A percentile compares a stretch with the other conserved stretches of the same genome.
phyloP scores from a whole-genome alignment of 2,113 vertebrate species.

The Amphilophus citrinellus region DNA sequence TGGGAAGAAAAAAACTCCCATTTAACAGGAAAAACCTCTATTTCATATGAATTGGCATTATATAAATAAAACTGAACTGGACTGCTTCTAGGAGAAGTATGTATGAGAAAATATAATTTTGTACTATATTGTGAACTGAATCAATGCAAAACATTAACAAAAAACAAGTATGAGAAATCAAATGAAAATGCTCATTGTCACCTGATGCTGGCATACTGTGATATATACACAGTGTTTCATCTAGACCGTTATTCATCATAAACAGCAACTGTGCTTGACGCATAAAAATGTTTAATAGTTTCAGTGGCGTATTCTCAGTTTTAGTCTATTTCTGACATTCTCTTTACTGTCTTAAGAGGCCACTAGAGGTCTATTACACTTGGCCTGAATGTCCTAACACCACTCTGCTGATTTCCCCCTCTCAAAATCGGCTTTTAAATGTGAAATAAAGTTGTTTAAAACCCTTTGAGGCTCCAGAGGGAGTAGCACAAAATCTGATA shows the following conservation, averaged over 20 bases:
- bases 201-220: no score
- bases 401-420: background rate
- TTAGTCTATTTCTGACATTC: background rate
- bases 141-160: background rate
- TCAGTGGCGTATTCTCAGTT: background rate
- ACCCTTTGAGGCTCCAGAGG: background rate
- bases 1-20: no score
- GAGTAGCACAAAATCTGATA: background rate
- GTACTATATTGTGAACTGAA: background rate
- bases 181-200: background rate
- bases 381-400: background rate
- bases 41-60: background rate
- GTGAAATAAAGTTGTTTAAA: background rate
- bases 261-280: background rate
- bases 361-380: no score
- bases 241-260: background rate
- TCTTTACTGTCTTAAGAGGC: background rate
- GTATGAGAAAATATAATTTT: background rate
- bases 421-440: background rate
- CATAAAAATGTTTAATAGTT: background rate
- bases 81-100: background rate
- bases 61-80: background rate
- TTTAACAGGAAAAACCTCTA: no score
- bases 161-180: background rate
- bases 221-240: background rate